A percentile compares a stretch with the other conserved stretches of the same genome.
Evolutionary conservation across 2,113 vertebrate species (phyloP).

Genomic region (Actinemys pallida): DNA sequence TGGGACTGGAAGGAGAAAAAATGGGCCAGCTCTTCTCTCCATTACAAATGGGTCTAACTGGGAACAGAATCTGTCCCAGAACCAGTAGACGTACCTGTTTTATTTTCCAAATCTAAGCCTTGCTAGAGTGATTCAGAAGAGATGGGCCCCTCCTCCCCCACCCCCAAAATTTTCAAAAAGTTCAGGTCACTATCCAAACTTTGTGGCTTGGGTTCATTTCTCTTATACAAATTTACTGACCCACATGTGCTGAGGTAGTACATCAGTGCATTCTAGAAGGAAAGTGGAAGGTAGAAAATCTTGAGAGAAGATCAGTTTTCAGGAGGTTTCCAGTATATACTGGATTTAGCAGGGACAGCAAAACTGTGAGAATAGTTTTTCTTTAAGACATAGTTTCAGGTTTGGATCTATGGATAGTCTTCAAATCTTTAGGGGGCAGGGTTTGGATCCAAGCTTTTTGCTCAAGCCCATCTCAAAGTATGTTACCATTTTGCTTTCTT

Average conservation of each 20-base stretch:
- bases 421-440: background rate
- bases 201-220: conserved; percentile 50
- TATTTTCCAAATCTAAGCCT: conserved; percentile 37
- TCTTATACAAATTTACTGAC: conserved; percentile 55
- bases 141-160: background rate
- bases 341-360: conserved; percentile 39
- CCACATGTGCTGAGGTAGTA: conserved; percentile 27
- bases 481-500: conserved; percentile 67
- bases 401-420: conserved; percentile 50
- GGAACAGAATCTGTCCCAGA: conserved; percentile 15
- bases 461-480: conserved; percentile 71
- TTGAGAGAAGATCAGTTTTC: conserved; percentile 47
- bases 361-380: conserved; percentile 67
- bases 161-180: conserved; percentile 4
- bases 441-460: conserved; percentile 53
- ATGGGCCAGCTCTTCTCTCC: background rate
- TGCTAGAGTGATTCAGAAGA: conserved; percentile 24
- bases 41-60: conserved; percentile 2
- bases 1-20: conserved; percentile 13
- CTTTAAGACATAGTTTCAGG: conserved; percentile 21
- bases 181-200: conserved; percentile 41
- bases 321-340: conserved; percentile 22
- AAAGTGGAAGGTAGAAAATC: conserved; percentile 42
- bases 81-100: conserved; percentile 18
- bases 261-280: conserved; percentile 14